These are phyloP conservation scores for Andrena marginata DNA, from an alignment of 2,888 invertebrate species.

Conservation along the genomic window DNA sequence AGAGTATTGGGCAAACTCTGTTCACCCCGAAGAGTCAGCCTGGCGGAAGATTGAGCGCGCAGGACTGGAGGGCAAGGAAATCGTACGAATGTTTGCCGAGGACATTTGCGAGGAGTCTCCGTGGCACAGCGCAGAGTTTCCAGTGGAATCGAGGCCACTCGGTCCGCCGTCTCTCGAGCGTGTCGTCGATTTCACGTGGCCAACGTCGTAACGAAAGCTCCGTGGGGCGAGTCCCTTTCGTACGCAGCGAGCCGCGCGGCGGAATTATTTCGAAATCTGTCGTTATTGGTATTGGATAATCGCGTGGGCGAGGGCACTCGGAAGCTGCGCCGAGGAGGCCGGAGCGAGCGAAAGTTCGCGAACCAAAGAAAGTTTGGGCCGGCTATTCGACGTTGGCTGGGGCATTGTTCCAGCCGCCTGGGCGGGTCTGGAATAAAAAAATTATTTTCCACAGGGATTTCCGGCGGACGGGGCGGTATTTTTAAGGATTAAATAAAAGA, in stretches of 20 bases:
- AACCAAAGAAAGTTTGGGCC: conserved; percentile 36
- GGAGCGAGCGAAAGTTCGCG: conserved; percentile 18
- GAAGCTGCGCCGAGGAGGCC: conserved; percentile 29
- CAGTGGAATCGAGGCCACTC: conserved; percentile 5
- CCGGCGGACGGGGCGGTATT: conserved; percentile 15
- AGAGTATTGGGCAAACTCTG: background rate
- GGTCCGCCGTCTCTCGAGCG: background rate
- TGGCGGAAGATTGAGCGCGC: background rate
- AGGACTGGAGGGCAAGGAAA: no score
- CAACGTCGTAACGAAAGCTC: conserved; percentile 21
- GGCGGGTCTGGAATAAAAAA: background rate
- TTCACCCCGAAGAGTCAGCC: background rate
- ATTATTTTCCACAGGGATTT: conserved; percentile 20
- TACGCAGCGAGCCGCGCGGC: conserved; percentile 62
- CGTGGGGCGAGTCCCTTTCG: conserved; percentile 11
- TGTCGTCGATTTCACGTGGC: background rate
- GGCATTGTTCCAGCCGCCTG: conserved; percentile 18
- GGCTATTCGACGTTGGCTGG: conserved; percentile 12
- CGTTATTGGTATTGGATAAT: conserved; percentile 71
- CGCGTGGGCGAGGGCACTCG: conserved; percentile 50
- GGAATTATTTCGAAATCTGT: conserved; percentile 75
- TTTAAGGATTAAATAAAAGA: conserved; percentile 21
- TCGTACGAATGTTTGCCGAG: no score
- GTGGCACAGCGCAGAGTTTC: background rate
- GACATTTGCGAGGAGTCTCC: background rate